Evolutionary conservation across 2,797 vertebrate genomes (phyloP).

Genomic region (Melanogrammus aeglefinus): DNA sequence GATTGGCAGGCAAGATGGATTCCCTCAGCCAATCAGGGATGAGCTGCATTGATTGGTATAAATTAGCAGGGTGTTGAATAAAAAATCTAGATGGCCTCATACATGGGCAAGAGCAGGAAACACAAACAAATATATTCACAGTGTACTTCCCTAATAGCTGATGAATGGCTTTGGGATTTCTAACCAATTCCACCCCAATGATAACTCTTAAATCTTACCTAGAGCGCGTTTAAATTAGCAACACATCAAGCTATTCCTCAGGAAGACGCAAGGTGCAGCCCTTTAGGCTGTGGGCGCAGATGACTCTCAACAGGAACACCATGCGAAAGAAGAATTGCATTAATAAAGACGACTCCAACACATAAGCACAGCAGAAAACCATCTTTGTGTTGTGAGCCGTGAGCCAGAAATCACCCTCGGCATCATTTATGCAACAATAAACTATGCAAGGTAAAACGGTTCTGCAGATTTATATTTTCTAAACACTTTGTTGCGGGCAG

Average conservation of each 20-base stretch:
- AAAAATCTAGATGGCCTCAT: background rate
- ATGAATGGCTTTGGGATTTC: background rate
- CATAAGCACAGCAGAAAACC: background rate
- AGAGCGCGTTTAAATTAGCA: no score
- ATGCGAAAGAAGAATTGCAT: background rate
- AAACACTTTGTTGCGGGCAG: background rate
- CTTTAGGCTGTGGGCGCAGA: background rate
- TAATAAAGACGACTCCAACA: background rate
- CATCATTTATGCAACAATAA: background rate
- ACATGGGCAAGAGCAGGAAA: background rate
- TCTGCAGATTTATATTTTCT: background rate
- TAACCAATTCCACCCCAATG: background rate
- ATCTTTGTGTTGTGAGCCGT: background rate
- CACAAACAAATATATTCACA: background rate
- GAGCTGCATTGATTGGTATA: background rate
- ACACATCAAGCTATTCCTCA: background rate
- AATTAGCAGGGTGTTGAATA: background rate
- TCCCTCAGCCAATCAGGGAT: background rate
- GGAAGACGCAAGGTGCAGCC: background rate
- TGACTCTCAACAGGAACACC: background rate
- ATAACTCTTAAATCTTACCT: background rate
- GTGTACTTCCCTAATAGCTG: background rate
- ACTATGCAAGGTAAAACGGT: background rate
- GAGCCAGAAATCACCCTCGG: background rate
- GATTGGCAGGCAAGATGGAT: background rate